phyloP scores from a whole-genome alignment of 2,797 vertebrate species.

The Apogon talboti region DNA sequence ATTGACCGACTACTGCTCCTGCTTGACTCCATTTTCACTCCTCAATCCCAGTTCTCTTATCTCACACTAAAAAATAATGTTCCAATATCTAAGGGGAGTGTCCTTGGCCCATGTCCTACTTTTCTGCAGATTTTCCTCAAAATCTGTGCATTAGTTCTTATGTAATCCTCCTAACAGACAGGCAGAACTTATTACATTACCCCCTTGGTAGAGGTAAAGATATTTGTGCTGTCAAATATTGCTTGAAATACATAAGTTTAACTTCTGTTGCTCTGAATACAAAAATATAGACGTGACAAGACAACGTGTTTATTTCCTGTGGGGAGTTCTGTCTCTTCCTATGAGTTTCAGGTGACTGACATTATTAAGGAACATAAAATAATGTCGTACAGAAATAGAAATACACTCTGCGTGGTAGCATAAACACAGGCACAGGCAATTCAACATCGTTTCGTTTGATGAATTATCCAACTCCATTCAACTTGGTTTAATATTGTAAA shows the following conservation, averaged over 20 bases:
- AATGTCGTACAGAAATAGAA: constrained; percentile 14
- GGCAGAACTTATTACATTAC: too few species aligned
- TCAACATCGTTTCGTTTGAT: background rate
- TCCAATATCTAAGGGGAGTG: too few species aligned
- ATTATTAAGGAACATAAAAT: constrained; percentile 17
- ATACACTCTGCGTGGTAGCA: constrained; percentile 3
- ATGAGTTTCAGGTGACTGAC: constrained; percentile 36
- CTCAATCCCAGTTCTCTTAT: too few species aligned
- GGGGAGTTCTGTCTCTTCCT: constrained; percentile 18
- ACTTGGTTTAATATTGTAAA: constrained; percentile 4
- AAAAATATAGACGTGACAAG: constrained; percentile 37
- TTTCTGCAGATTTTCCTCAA: too few species aligned
- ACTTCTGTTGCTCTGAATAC: constrained; percentile 23
- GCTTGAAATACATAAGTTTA: background rate
- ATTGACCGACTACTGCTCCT: too few species aligned
- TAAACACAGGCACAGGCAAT: background rate
- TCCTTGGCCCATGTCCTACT: too few species aligned
- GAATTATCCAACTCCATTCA: constrained; percentile 3
- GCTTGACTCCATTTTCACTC: too few species aligned
- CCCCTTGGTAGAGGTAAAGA: too few species aligned
- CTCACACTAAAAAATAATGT: too few species aligned
- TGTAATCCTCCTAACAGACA: too few species aligned
- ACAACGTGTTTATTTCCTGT: constrained; percentile 47
- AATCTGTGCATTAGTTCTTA: too few species aligned
- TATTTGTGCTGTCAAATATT: constrained; percentile 5